A percentile compares a stretch with the other conserved stretches of the same genome.
phyloP scores from a whole-genome alignment of 2,797 vertebrate species.

The Halcyon leucocephala region DNA sequence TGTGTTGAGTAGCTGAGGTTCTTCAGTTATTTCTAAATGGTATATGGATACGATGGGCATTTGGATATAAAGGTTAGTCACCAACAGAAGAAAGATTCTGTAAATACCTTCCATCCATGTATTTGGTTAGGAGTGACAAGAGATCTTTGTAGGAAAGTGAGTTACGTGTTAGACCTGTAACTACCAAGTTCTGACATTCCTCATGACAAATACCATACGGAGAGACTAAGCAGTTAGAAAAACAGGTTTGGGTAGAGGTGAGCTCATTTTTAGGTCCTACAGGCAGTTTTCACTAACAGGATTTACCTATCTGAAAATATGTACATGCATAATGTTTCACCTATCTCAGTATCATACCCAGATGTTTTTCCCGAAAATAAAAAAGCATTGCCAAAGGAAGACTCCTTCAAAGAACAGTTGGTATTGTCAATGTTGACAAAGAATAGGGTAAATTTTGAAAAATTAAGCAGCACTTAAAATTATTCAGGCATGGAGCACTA shows the following conservation, averaged over 20 bases:
- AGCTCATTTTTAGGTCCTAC: background rate
- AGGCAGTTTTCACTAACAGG: background rate
- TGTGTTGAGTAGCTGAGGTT: background rate
- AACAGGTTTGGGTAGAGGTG: background rate
- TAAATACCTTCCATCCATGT: background rate
- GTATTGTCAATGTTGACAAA: background rate
- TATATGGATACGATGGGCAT: background rate
- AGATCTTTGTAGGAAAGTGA: background rate
- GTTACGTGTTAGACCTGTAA: background rate
- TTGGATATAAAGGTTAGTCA: background rate
- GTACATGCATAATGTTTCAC: background rate
- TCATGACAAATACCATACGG: background rate
- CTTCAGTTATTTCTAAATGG: background rate
- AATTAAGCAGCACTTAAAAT: background rate
- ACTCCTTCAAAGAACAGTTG: background rate
- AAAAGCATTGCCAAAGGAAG: background rate
- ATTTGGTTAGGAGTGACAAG: background rate
- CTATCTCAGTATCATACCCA: background rate
- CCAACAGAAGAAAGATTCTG: background rate
- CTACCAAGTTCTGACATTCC: background rate
- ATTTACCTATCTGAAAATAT: background rate
- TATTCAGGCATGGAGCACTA: background rate
- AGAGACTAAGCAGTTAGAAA: background rate
- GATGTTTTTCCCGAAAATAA: background rate
- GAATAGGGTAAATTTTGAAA: background rate